Evolutionary conservation across 2,888 invertebrate species (phyloP), one percentile per base, ranked within the genome.

Genomic region (Acleris laterana): DNA sequence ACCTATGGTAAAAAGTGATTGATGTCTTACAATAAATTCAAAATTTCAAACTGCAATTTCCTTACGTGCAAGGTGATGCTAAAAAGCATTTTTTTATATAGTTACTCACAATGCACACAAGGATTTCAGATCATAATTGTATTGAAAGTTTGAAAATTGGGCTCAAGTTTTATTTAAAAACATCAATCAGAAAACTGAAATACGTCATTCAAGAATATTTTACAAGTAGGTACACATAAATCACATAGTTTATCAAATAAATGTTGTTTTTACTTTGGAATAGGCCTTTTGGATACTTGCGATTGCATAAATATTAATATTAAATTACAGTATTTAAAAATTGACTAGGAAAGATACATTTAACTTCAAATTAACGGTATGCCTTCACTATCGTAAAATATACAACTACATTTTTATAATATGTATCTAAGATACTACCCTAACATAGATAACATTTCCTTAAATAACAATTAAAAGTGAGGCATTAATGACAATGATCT

Each of bases 281-380:
- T 87, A 89, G 90, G 89, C 89, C 87, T 70, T 82, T 71, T 78
- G 88, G 87, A 87, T 87, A 87, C 89, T 89, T 79, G 89, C 88
- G 58, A 75, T 52, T 25, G 38, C 25, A 52, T 58, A 22, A 48
- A 28, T 51, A 62, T 73, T 62, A 66, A 59, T 19, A 49, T 52
- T 48, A 16, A 22, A 56, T 17, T 3, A 22, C 17, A 44, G 19
- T 46, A 61, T n/a, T n/a, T 9, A 16, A 51, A 25, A n/a, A 20
- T 51, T 51, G 38, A 38, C 42, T 50, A 59, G 59, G 22, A 38
- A 50, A 38, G 19, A n/a, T n/a, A 20, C 16, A 32, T n/a, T 42
- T 38, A 51, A 38, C 1, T 22, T 9, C 9, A 20, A 20, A 48
- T 46, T 46, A 46, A n/a, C 46, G 17, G 5, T n/a, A 46, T 6